phyloP scores from a whole-genome alignment of 2,888 invertebrate genomes.

The Dasypolia templi region DNA sequence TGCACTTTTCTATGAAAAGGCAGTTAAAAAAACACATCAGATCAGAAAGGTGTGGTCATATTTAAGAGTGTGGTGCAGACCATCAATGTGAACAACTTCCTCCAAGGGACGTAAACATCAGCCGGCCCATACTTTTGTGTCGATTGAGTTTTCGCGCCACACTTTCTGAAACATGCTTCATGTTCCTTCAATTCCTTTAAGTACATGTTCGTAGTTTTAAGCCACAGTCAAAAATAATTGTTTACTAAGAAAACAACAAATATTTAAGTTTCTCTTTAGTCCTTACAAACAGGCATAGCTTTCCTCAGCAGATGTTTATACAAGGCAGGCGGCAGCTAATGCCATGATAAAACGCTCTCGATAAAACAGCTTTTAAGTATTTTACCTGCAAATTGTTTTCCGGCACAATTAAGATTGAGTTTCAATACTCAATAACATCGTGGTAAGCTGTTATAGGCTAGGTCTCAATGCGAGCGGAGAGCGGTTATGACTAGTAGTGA shows the following conservation, averaged over 20 bases:
- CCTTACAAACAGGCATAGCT: constrained; percentile 40
- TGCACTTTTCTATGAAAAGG: too few relatives aligned
- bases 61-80: background rate
- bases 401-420: constrained; percentile 87
- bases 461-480: constrained; percentile 60
- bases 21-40: too few relatives aligned
- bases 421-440: constrained; percentile 83
- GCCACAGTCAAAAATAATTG: background rate
- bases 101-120: background rate
- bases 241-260: background rate
- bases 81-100: background rate
- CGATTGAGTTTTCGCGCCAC: too few relatives aligned
- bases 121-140: background rate
- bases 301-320: constrained; percentile 79
- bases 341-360: constrained; percentile 80
- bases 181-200: background rate
- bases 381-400: constrained; percentile 85
- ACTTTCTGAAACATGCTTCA: background rate
- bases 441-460: constrained; percentile 59
- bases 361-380: constrained; percentile 78
- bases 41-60: background rate
- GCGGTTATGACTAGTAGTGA: background rate
- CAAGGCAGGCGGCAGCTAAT: constrained; percentile 72
- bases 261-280: background rate
- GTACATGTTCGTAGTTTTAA: background rate